Conservation (phyloP, 2,113 vertebrate species). For the Phaethornis superciliosus region DNA sequence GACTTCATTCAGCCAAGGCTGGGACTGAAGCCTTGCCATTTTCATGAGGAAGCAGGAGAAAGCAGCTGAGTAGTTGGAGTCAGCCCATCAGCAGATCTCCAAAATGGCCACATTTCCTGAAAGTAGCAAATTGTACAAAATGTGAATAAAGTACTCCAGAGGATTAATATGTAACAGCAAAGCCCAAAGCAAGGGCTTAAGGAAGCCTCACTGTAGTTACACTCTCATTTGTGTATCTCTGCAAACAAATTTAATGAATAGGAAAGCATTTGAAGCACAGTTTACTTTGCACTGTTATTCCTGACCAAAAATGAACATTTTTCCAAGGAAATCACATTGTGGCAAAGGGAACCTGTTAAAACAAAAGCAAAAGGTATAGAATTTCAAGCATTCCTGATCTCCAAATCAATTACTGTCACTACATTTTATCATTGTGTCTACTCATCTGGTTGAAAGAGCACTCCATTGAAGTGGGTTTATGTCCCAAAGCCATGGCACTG, state of each 20-base stretch:
- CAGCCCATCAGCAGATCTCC: background rate
- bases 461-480: background rate
- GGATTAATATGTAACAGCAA: background rate
- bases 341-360: background rate
- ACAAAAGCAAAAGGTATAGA: background rate
- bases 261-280: background rate
- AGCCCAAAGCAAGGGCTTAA: background rate
- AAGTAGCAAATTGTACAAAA: background rate
- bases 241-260: background rate
- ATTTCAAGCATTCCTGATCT: background rate
- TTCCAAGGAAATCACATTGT: background rate
- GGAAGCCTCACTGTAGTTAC: background rate
- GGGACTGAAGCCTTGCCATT: background rate
- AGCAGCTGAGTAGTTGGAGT: background rate
- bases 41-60: background rate
- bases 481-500: background rate
- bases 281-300: background rate
- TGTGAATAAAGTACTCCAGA: background rate
- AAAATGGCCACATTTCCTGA: background rate
- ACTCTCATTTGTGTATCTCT: background rate
- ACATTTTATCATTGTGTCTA: background rate
- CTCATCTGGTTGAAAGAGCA: fast-evolving
- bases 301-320: background rate
- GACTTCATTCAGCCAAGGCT: background rate
- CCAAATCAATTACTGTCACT: background rate